Base-by-base conservation (phyloP, 2,797 vertebrate species). In the Enteromius unitaeniatus region DNA sequence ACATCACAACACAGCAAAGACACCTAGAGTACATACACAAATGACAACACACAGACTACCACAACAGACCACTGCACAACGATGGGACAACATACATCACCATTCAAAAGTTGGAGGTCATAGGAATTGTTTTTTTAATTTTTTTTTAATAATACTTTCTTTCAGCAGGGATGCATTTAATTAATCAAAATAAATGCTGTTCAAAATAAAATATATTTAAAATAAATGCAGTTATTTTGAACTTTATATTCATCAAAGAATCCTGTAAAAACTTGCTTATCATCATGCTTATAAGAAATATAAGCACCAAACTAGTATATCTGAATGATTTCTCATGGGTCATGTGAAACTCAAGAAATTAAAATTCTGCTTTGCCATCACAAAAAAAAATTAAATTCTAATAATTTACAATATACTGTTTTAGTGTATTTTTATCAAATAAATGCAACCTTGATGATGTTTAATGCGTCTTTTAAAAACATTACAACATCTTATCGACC, bases 1-100 rank as follows among this genome's bases (percentile, higher is more conserved):
- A 77, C 19, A 49, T 28, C 53, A 72, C 68, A 49, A 13, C 53
- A 81, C 68, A 49, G 53, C 26, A 81, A 34, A 64, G 28, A 73
- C 51, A 17, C 17, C 62, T 31, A 64, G 6, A 64, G 62, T 31
- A n/a, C 40, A 21, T 26, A 45, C 49, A 79, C 21, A 79, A 40
- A 68, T 8, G 37, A 11, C 28, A 68, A 23, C 78, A 70, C 23
- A 45, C 55, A 60, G 58, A 53, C 4, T 40, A 69, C 47, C 14
- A 4, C 15, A 14, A 69, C 26, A 81, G 19, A 45, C 8, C 53
- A 81, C 67, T 47, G 19, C 40, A 67, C 31, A 65, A 34, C 6
- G 19, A 82, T 23, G 37, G 34, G 34, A 68, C 72, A 53, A 76
- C 70, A 74, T 73, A 31, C 37, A 26, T 8, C 23, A 77, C n/a